A percentile compares a stretch with the other conserved stretches of the same genome.
Evolutionary conservation across 2,888 invertebrate genomes (phyloP).

Genomic region (Zhengitettix transpicula): DNA sequence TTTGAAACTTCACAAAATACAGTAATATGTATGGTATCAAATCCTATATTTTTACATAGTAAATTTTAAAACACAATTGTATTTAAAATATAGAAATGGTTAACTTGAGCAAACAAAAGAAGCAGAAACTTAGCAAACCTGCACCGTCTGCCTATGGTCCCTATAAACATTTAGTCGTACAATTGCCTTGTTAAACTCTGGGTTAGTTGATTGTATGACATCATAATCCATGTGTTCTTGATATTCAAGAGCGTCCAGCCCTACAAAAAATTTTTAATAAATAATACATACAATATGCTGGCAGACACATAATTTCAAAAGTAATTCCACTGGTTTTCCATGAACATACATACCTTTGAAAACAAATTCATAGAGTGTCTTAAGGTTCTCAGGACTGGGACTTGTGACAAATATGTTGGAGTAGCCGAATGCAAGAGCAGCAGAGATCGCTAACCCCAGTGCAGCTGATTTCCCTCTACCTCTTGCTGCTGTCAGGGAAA

Average conservation of each 20-base stretch:
- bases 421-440: slow-evolving; percentile 67
- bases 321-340: too few species aligned
- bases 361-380: slow-evolving; percentile 92
- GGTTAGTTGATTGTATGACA: slow-evolving; percentile 84
- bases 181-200: slow-evolving; percentile 91
- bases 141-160: slow-evolving; percentile 85
- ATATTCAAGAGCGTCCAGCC: slow-evolving; percentile 83
- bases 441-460: slow-evolving; percentile 79
- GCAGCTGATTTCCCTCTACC: slow-evolving; percentile 98
- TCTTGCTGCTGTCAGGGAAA: slow-evolving; percentile 88
- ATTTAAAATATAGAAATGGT: background rate
- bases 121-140: slow-evolving; percentile 32
- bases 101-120: background rate
- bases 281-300: background rate
- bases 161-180: slow-evolving; percentile 81
- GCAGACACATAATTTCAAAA: too few species aligned
- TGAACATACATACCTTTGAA: slow-evolving; percentile 49
- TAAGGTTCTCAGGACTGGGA: slow-evolving; percentile 94
- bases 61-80: background rate
- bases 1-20: too few species aligned
- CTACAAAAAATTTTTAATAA: slow-evolving; percentile 18
- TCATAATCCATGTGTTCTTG: slow-evolving; percentile 94
- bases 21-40: too few species aligned
- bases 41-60: background rate
- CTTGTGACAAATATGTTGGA: slow-evolving; percentile 95